Conservation (phyloP, 2,113 vertebrate genomes). For the Corydoras sp. region DNA sequence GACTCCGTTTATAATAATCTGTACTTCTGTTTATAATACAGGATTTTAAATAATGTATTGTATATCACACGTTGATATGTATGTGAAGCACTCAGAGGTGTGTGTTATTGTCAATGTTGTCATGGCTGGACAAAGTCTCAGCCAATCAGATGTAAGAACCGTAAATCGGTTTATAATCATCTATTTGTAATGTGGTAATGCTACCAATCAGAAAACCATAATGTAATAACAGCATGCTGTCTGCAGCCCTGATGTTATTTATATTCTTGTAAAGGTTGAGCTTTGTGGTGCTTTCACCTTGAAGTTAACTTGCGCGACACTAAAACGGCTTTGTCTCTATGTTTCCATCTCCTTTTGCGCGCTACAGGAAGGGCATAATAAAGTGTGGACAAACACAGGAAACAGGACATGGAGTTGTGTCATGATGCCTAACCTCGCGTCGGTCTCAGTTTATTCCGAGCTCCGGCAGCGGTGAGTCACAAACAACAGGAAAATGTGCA, state of each 20-base stretch:
- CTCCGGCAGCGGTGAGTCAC: background rate
- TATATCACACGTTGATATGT: too few species aligned
- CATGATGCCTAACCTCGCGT: constrained; percentile 51
- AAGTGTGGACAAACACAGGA: constrained; percentile 71
- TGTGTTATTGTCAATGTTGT: too few species aligned
- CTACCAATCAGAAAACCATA: too few species aligned
- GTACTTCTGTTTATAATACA: too few species aligned
- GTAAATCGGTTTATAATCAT: too few species aligned
- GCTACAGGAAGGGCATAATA: constrained; percentile 65
- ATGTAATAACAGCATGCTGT: background rate
- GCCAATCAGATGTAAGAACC: too few species aligned
- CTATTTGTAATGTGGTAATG: too few species aligned
- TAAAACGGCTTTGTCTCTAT: constrained; percentile 35
- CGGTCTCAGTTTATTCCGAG: background rate
- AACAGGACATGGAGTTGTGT: constrained; percentile 62
- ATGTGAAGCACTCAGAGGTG: too few species aligned
- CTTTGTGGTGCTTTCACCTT: constrained; percentile 10
- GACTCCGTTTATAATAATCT: too few species aligned
- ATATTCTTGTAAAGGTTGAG: background rate
- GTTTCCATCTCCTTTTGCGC: constrained; percentile 30
- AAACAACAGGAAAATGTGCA: constrained; percentile 12
- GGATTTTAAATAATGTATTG: too few species aligned
- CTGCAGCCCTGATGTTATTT: background rate
- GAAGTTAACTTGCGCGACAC: constrained; percentile 2
- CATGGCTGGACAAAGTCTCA: too few species aligned